Evolutionary conservation across 1,140 invertebrate species (phyloP), one percentile per base, ranked within the genome.

Genomic region (Atta texana): DNA sequence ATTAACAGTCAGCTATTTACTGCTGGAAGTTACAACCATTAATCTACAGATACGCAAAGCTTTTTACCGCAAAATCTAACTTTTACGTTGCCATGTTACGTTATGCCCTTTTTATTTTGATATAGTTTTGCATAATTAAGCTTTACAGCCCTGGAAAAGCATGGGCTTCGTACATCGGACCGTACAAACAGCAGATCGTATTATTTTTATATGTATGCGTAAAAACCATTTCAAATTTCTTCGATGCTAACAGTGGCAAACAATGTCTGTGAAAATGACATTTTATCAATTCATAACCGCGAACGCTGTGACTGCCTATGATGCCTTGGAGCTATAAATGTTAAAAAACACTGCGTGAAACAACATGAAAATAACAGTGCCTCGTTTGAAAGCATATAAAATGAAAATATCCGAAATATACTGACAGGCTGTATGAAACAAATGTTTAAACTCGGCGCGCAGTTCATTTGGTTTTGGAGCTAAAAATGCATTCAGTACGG

Each of bases 271-370:
- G 53, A 84, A 74, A 84, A 84, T 84, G 69, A 84, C 80, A 61
- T 84, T 84, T 84, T 74, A 82, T 84, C 69, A 75, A 84, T 84
- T 84, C 69, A 75, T 75, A 75, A 84, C 69, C 69, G 53, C 80
- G 34, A 71, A 28, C 49, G 16, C 21, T 31, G 78, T 66, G 16
- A 39, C 53, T 6, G 39, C 55, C 39, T 34, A 74, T 34, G 39
- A n/a, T 61, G 68, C 68, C 80, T 74, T 74, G 55, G 12, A 74
- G 78, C 78, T 49, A 61, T 64, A 75, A 84, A 84, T 75, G 80
- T 74, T 84, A 74, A 75, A 74, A 75, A 84, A 84, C 39, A 75
- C 39, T 61, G 72, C 55, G 80, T 24, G 53, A n/a, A 59, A 74
- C 39, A 82, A 74, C 69, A 21, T 64, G 53, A 71, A 63, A 74